Percentiles rank a stretch among this genome's conserved stretches.
These are phyloP conservation scores for Tanytarsus gracilentus DNA, from an alignment of 2,888 invertebrate genomes.

Conservation along the genomic window DNA sequence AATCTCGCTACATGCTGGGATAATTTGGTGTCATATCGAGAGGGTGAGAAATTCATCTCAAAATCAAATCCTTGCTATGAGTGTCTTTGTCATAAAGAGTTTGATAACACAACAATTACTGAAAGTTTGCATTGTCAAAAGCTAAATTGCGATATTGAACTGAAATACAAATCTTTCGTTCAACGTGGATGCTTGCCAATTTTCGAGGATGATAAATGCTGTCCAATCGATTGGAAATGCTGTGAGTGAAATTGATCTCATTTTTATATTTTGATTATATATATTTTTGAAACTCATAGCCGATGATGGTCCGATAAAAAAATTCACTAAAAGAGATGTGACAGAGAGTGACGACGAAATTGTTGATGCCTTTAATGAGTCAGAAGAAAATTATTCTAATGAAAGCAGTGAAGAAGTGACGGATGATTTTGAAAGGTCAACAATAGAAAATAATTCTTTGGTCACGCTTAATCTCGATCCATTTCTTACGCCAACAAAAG, in stretches of 20 bases:
- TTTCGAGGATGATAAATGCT: conserved; percentile 15
- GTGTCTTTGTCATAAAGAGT: conserved; percentile 23
- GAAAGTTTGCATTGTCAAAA: conserved; percentile 16
- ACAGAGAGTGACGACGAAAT: neutral
- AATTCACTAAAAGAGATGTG: conserved; percentile 8
- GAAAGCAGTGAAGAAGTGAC: too few relatives aligned
- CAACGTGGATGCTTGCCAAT: conserved; percentile 28
- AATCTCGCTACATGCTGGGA: conserved; percentile 19
- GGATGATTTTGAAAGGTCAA: too few relatives aligned
- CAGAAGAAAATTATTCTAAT: too few relatives aligned
- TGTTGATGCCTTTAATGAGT: neutral
- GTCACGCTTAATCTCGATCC: too few relatives aligned
- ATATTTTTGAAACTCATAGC: neutral
- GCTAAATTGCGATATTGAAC: conserved; percentile 20
- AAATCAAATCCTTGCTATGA: conserved; percentile 23
- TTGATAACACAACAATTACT: conserved; percentile 23
- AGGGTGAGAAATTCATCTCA: conserved; percentile 23
- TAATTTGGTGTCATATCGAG: neutral
- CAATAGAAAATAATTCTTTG: too few relatives aligned
- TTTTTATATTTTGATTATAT: neutral
- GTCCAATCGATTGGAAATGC: conserved; percentile 28
- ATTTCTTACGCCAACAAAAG: neutral
- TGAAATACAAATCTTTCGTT: conserved; percentile 18
- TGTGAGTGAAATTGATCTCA: neutral
- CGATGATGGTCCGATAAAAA: neutral